phyloP scores from a whole-genome alignment of 2,797 vertebrate genomes.

The Netta rufina region DNA sequence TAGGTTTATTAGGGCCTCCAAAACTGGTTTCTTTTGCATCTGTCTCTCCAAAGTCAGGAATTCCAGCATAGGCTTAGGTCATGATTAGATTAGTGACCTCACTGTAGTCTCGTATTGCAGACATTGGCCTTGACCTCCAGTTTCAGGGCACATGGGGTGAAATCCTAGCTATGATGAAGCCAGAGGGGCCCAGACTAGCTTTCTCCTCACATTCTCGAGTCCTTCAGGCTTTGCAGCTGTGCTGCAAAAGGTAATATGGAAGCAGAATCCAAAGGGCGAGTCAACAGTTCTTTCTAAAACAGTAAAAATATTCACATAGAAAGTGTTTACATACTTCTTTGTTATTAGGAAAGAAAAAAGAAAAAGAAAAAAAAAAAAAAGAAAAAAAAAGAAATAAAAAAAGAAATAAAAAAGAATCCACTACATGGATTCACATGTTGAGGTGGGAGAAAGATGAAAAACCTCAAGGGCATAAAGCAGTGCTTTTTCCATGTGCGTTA shows the following conservation, averaged over 20 bases:
- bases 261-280: background rate
- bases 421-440: background rate
- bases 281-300: background rate
- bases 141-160: constrained; percentile 66
- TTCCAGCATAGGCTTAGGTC: constrained; percentile 36
- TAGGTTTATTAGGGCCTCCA: background rate
- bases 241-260: background rate
- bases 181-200: constrained; percentile 36
- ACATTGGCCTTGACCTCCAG: constrained; percentile 56
- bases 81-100: constrained; percentile 71
- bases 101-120: constrained; percentile 47
- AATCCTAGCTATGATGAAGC: constrained; percentile 55
- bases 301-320: background rate
- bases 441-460: constrained; percentile 20
- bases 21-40: constrained; percentile 35
- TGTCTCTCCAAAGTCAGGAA: constrained; percentile 56
- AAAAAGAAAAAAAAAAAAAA: fast-evolving
- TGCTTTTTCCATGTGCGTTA: constrained; percentile 38
- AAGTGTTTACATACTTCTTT: background rate
- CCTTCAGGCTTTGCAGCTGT: constrained; percentile 46
- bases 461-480: background rate
- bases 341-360: background rate
- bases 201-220: constrained; percentile 33
- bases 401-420: background rate
- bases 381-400: background rate